These are phyloP conservation scores for Scaptomyza montana DNA, from an alignment of 1,140 invertebrate genomes.

Conservation along the genomic window DNA sequence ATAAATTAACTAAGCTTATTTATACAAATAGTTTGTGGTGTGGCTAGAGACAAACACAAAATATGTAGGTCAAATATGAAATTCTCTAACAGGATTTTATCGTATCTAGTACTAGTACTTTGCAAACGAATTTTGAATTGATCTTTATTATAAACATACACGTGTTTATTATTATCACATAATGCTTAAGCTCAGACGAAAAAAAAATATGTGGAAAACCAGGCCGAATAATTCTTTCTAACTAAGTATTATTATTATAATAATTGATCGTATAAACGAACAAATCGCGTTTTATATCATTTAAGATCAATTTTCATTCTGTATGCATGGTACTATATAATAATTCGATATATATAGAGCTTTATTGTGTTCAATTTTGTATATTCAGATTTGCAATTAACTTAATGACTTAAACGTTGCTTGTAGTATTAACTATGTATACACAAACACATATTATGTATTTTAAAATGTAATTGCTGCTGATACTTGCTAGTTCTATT, in stretches of 20 bases:
- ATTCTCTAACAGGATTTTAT: background rate
- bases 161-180: background rate
- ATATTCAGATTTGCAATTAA: too few relatives aligned
- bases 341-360: conserved; percentile 50
- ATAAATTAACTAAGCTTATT: conserved; percentile 16
- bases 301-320: conserved; percentile 3
- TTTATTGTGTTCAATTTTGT: conserved; percentile 76
- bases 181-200: conserved; percentile 30
- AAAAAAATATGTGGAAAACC: background rate
- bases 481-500: conserved; percentile 17
- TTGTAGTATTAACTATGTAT: conserved; percentile 11
- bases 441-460: conserved; percentile 1
- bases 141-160: conserved; percentile 1
- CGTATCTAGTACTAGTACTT: background rate
- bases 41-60: background rate
- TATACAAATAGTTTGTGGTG: background rate
- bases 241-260: conserved; percentile 8
- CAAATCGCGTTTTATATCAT: background rate
- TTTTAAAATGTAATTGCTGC: conserved; percentile 21
- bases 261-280: background rate
- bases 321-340: conserved; percentile 16
- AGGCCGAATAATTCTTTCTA: background rate
- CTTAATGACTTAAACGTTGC: conserved; percentile 8
- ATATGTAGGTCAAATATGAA: background rate
- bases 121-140: conserved; percentile 6